Base-by-base conservation (phyloP, 2,888 invertebrate species). In the Heliconius charithonia region DNA sequence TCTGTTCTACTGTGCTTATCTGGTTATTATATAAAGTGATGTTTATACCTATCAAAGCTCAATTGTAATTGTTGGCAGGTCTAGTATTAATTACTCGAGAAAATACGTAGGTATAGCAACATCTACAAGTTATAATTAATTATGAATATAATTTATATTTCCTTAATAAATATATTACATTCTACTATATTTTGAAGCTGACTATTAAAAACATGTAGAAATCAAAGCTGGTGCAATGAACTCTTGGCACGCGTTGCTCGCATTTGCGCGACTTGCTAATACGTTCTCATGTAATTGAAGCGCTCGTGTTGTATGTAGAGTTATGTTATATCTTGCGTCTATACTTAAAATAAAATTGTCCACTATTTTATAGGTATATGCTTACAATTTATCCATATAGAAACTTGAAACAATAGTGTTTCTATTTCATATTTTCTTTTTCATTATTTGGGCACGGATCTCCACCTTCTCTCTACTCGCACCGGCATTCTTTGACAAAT, bases 141-240 rank as follows among this genome's bases (percentile, higher is more conserved):
- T 22, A 9, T 56, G 2, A 56, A 9, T 56, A 56, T 56, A 56
- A 56, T 22, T 22, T 56, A 56, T 56, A 9, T 45, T 45, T 45
- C 16, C 6, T 16, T 45, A 16, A 45, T 45, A 45, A 45, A 16
- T 51, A 4, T 51, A 51, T 4, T 12, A 67, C 22, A 32, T 9
- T 37, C 9, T 22, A 59, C n/a, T 32, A 37, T 63, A 63, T 78
- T 78, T 78, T 73, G 59, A 73, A 65, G 63, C 69, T 62, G 65
- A 37, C 37, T 70, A 59, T 71, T 70, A 70, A 70, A 73, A 73
- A 71, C 75, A 67, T 62, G 32, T 76, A 75, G 41, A 77, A 79
- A 75, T 79, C 77, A 74, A 75, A 79, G 79, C 67, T 84, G 83
- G 85, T 84, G 85, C 86, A 83, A 83, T 82, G 84, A 82, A 80